These are phyloP conservation scores for Falcaria lacertinaria DNA, from an alignment of 2,888 invertebrate species.

Conservation along the genomic window DNA sequence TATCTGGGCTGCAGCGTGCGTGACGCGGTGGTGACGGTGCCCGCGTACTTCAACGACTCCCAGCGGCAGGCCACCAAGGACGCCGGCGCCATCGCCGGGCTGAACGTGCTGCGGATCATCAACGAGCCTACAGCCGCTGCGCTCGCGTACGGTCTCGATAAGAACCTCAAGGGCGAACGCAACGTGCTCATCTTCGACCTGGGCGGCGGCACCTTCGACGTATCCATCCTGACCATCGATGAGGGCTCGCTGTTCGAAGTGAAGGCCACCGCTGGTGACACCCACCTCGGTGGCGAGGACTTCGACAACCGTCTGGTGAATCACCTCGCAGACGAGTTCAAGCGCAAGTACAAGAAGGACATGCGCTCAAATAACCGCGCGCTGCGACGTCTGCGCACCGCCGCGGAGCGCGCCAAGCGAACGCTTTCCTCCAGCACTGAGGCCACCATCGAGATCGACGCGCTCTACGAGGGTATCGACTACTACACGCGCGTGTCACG, in stretches of 20 bases:
- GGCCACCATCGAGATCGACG: conserved; percentile 87
- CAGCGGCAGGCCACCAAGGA: conserved; percentile 92
- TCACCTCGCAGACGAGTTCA: conserved; percentile 85
- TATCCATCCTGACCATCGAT: conserved; percentile 93
- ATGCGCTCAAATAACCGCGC: conserved; percentile 82
- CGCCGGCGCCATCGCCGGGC: conserved; percentile 90
- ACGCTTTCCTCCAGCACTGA: conserved; percentile 88
- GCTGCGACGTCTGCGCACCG: conserved; percentile 84
- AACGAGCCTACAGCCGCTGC: conserved; percentile 95
- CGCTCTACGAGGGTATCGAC: conserved; percentile 84
- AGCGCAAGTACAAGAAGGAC: conserved; percentile 85
- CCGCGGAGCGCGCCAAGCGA: conserved; percentile 88
- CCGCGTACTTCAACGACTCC: conserved; percentile 89
- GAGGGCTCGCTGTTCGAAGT: conserved; percentile 91
- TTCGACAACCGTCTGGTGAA: conserved; percentile 84
- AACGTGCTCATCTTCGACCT: conserved; percentile 88
- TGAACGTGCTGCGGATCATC: conserved; percentile 93
- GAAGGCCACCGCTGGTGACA: conserved; percentile 89
- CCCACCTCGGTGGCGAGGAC: conserved; percentile 88
- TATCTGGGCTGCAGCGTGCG: conserved; percentile 82
- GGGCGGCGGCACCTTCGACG: conserved; percentile 94
- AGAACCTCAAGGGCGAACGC: conserved; percentile 85
- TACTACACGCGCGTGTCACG: conserved; percentile 86
- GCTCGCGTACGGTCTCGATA: conserved; percentile 89
- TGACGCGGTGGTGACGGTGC: conserved; percentile 89